A percentile compares a stretch with the other conserved stretches of the same genome.
These are phyloP conservation scores for Netelia virgata DNA, from an alignment of 2,888 invertebrate species.

Conservation along the genomic window DNA sequence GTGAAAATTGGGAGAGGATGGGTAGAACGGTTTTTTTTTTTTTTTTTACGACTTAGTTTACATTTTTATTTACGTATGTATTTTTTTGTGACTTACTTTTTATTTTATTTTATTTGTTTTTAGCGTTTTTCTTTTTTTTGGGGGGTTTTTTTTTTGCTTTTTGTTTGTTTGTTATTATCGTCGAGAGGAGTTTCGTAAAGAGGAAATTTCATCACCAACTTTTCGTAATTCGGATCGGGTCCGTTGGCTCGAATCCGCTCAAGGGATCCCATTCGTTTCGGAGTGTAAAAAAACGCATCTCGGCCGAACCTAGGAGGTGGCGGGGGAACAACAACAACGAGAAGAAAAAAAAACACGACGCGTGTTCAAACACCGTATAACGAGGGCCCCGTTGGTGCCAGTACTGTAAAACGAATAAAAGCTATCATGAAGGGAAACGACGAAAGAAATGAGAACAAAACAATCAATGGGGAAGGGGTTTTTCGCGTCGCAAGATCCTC, in stretches of 20 bases:
- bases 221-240: not conserved
- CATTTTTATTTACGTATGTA: too few relatives aligned
- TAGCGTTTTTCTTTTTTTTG: too few relatives aligned
- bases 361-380: slow-evolving; percentile 60
- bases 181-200: not conserved
- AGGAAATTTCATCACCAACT: not conserved
- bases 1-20: too few relatives aligned
- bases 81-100: too few relatives aligned
- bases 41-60: too few relatives aligned
- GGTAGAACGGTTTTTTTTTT: too few relatives aligned
- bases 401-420: slow-evolving; percentile 42
- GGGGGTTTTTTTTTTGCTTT: too few relatives aligned
- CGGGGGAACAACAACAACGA: not conserved
- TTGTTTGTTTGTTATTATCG: too few relatives aligned
- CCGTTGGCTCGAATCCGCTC: slow-evolving; percentile 41
- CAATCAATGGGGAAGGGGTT: slow-evolving; percentile 10
- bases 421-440: slow-evolving; percentile 17
- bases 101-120: too few relatives aligned
- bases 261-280: slow-evolving; percentile 31
- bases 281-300: slow-evolving; percentile 14
- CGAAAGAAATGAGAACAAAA: slow-evolving; percentile 4
- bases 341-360: slow-evolving; percentile 33
- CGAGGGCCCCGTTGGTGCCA: slow-evolving; percentile 46
- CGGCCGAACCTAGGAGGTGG: too few relatives aligned
- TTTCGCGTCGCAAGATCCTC: slow-evolving; percentile 6